These are phyloP conservation scores for Barnardius zonarius DNA, from an alignment of 2,113 vertebrate species.

Conservation along the genomic window DNA sequence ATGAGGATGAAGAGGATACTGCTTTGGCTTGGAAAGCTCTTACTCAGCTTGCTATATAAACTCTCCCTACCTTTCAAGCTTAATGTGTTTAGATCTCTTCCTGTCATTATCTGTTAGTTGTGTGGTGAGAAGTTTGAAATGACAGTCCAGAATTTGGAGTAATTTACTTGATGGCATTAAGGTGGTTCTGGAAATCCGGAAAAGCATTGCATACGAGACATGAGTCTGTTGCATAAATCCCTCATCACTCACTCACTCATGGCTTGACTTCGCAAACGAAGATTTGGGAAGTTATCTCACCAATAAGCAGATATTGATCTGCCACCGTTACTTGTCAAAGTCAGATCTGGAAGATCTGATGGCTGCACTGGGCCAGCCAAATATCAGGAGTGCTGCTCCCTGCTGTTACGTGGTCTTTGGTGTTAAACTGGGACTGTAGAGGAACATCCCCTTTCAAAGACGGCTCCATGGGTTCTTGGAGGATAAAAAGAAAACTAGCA, in stretches of 20 bases:
- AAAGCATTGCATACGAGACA: not conserved
- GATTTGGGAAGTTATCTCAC: not conserved
- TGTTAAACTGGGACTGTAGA: not conserved
- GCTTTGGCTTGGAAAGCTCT: slow-evolving; percentile 26
- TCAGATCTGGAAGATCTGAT: slow-evolving; percentile 41
- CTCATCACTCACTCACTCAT: not conserved
- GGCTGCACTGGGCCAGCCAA: not conserved
- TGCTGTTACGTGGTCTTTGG: not conserved
- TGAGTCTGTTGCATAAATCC: slow-evolving; percentile 52
- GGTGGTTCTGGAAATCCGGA: slow-evolving; percentile 61
- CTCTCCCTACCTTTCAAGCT: slow-evolving; percentile 48
- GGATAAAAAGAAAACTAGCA: not conserved
- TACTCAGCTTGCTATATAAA: slow-evolving; percentile 53
- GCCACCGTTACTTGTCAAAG: not conserved
- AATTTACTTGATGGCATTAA: slow-evolving; percentile 67
- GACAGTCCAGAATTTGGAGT: slow-evolving; percentile 66
- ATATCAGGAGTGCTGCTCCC: slow-evolving; percentile 6
- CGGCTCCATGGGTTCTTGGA: not conserved
- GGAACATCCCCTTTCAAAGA: not conserved
- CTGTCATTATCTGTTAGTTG: slow-evolving; percentile 36
- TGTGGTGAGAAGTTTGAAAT: slow-evolving; percentile 69
- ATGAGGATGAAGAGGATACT: not conserved
- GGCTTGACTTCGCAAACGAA: no score
- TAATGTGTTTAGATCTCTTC: slow-evolving; percentile 59
- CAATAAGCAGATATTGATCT: slow-evolving; percentile 27